Base-by-base conservation (phyloP, 2,797 vertebrate species). In the Syndactyla subalaris region DNA sequence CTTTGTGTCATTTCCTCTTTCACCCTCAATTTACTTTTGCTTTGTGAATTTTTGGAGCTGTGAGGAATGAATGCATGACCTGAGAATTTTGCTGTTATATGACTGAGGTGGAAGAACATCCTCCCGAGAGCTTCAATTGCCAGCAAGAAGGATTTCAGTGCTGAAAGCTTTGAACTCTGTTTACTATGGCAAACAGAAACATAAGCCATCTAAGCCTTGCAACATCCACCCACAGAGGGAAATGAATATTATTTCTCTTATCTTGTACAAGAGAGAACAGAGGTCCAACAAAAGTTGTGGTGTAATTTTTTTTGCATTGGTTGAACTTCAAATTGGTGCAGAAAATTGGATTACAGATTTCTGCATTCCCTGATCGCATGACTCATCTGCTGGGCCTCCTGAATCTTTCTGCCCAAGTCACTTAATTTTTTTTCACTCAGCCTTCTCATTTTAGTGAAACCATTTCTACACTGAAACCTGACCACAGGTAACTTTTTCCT, bases 141-240 rank as follows among this genome's bases (percentile, higher is more conserved):
- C 89, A 88, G 58, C 46, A 91, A 92, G 87, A 94, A 91, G 65
- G 73, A 97, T 92, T 93, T 94, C 89, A 91, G 55, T 30, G 39
- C 89, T 92, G 89, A 88, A 89, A 96, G 93, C 82, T 93, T 91
- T 94, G 89, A 94, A 94, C 92, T 94, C 89, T 91, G 57, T 65
- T 91, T 94, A 76, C 82, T 67, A 89, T 6, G 91, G 75, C 29
- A 76, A 94, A 65, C 51, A 91, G 81, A 95, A 91, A 80, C 43
- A 45, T 89, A 79, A 91, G 39, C 91, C 39, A 65, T 67, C 81
- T 77, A 91, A 96, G 85, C 68, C 29, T 41, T 85, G 62, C 46
- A 93, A 89, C 55, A 85, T 81, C 46, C 79, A 85, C 46, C 61
- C 46, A 62, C 45, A 27, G 14, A 95, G 72, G 54, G 61, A 92